Percentiles rank a stretch among this genome's conserved stretches.
These are phyloP conservation scores for Epizoanthus illoricatus DNA, from an alignment of 92 coral and sea anemone species.

Conservation along the genomic window DNA sequence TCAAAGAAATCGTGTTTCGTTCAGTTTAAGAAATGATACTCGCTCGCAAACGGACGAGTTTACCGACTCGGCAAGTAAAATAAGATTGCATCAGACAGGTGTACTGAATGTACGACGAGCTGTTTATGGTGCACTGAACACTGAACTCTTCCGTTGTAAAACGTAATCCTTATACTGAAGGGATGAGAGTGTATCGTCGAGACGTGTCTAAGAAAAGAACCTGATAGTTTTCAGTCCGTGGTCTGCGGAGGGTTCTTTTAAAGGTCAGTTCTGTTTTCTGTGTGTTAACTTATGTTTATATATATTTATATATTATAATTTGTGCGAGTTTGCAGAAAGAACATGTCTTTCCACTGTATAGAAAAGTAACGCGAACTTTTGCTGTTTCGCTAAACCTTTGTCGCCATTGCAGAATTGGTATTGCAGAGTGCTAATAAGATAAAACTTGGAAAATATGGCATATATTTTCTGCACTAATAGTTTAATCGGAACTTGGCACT, in stretches of 20 bases:
- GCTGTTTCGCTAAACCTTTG: no score
- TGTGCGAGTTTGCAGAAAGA: no score
- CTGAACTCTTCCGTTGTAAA: background rate
- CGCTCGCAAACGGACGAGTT: background rate
- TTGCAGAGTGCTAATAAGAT: no score
- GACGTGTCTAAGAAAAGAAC: background rate
- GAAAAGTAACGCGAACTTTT: no score
- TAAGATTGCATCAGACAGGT: background rate
- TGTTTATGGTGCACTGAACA: background rate
- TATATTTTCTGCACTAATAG: no score
- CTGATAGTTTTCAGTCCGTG: constrained; percentile 4
- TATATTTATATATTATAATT: no score
- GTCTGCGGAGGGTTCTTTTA: background rate
- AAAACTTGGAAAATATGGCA: no score
- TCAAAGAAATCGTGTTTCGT: background rate
- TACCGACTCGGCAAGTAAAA: background rate
- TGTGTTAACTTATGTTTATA: no score
- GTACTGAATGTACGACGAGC: background rate
- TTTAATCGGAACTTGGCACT: no score
- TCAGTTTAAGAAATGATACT: background rate
- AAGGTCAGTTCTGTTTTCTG: background rate
- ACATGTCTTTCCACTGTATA: no score
- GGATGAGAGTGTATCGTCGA: background rate
- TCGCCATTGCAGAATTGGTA: no score
- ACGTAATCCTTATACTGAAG: background rate